A percentile compares a stretch with the other conserved stretches of the same genome.
Conservation (phyloP, 2,113 vertebrate species). For the Xenopus tropicalis region DNA sequence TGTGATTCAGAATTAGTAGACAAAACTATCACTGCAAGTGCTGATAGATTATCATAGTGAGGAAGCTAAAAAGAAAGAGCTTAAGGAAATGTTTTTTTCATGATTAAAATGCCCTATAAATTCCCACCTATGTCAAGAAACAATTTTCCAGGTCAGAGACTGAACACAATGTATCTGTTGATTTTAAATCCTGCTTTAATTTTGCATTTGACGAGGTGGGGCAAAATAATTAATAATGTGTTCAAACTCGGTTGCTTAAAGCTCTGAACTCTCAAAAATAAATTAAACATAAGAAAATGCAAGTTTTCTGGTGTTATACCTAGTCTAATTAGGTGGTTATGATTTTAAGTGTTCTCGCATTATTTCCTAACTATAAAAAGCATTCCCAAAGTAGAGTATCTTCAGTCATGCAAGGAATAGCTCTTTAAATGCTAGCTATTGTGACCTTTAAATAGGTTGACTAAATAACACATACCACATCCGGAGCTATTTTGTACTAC, state of each 20-base stretch:
- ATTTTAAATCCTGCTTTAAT: conserved; percentile 54
- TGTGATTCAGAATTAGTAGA: conserved; percentile 53
- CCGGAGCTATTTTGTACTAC: background rate
- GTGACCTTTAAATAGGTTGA: conserved; percentile 2
- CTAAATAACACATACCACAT: background rate
- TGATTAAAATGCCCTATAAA: conserved; percentile 50
- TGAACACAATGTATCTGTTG: conserved; percentile 54
- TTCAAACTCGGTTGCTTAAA: conserved; percentile 44
- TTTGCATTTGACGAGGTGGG: conserved; percentile 46
- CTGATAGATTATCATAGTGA: conserved; percentile 34
- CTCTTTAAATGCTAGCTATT: background rate
- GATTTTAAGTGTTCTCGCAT: background rate
- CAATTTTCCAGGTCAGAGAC: conserved; percentile 61
- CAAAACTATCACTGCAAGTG: conserved; percentile 50
- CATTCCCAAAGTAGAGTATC: background rate
- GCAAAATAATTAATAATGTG: conserved; percentile 50
- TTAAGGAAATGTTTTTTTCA: background rate
- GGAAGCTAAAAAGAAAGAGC: conserved; percentile 34
- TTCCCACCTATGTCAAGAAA: conserved; percentile 47
- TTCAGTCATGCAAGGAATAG: background rate
- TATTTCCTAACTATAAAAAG: background rate
- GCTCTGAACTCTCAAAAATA: background rate
- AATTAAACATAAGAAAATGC: background rate
- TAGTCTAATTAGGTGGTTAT: background rate
- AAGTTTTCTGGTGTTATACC: background rate